Percentiles rank a stretch among this genome's conserved stretches.
Evolutionary conservation across 2,113 vertebrate species (phyloP).

Genomic region (Pterocles burchelli): DNA sequence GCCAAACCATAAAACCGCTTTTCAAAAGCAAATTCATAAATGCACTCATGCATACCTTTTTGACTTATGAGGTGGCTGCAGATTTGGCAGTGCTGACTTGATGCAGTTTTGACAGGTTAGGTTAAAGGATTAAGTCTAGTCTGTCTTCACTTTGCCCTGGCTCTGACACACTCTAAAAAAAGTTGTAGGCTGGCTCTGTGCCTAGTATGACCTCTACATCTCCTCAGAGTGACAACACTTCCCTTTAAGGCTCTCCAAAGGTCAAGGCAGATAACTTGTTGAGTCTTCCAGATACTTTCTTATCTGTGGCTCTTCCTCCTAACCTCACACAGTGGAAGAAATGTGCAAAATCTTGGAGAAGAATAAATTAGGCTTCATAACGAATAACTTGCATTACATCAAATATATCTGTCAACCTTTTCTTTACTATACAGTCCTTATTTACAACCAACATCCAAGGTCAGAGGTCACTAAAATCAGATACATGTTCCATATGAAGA

Average conservation of each 20-base stretch:
- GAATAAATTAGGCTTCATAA: not conserved
- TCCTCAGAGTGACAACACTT: constrained; percentile 80
- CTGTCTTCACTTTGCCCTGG: constrained; percentile 77
- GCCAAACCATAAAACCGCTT: constrained; percentile 50
- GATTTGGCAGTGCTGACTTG: constrained; percentile 70
- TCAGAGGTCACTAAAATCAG: not conserved
- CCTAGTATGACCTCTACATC: constrained; percentile 74
- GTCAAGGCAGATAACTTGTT: constrained; percentile 79
- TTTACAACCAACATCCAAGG: not conserved
- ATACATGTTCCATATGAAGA: accelerated
- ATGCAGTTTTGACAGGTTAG: constrained; percentile 75
- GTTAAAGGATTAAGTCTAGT: constrained; percentile 74
- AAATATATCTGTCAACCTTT: not conserved
- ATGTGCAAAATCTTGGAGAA: constrained; percentile 35
- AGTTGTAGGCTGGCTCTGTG: constrained; percentile 61
- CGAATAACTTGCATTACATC: not conserved
- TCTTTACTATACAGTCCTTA: not conserved
- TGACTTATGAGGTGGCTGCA: constrained; percentile 74
- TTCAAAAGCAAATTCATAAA: constrained; percentile 69
- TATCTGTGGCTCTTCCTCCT: constrained; percentile 74
- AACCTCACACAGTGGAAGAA: constrained; percentile 43
- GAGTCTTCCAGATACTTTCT: constrained; percentile 65
- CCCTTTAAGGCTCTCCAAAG: constrained; percentile 76
- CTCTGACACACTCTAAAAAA: constrained; percentile 73
- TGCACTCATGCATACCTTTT: constrained; percentile 72